Base-by-base conservation (phyloP, 2,888 invertebrate genomes). In the Diarsia dahlii region DNA sequence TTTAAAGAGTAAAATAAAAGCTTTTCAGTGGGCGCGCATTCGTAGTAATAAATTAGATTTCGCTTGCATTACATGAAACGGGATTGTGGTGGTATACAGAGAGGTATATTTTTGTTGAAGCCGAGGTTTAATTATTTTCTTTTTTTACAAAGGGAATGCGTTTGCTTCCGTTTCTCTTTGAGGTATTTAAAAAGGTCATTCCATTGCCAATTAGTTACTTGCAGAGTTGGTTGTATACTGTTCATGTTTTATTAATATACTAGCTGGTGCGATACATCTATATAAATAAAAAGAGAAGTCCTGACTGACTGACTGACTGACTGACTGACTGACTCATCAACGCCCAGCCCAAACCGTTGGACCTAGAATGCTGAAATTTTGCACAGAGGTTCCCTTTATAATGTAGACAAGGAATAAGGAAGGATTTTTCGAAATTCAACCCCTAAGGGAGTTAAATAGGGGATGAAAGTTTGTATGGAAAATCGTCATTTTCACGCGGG, bases 21-120 rank as follows among this genome's bases (percentile, higher is more conserved):
- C 76, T 62, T 62, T 68, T 67, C 68, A 60, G 46, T 34, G 46
- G 15, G 20, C 65, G 72, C 72, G 66, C 63, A 65, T 66, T 71
- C 74, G 56, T 56, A 48, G 71, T 71, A 74, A 84, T 72, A 80
- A 86, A 86, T 77, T 84, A 66, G 75, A 86, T 84, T 74, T 73
- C 63, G 23, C 65, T 72, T 56, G 71, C 81, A 69, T 86, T 74
- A 67, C 48, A 62, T 63, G 68, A 62, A 73, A 84, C 76, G n/a
- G 54, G 58, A 68, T 74, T 69, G 60, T 58, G n/a, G 48, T 48
- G 46, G 18, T 39, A 5, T 66, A 70, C 66, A 58, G 13, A 28
- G 23, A 67, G 52, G 20, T 65, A 69, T 65, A 77, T 78, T 69
- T 82, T 62, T 70, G 80, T 81, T 84, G 54, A 65, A 83, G 46